Base-by-base conservation (phyloP, 2,888 invertebrate species). In the Trichacis sp. region DNA sequence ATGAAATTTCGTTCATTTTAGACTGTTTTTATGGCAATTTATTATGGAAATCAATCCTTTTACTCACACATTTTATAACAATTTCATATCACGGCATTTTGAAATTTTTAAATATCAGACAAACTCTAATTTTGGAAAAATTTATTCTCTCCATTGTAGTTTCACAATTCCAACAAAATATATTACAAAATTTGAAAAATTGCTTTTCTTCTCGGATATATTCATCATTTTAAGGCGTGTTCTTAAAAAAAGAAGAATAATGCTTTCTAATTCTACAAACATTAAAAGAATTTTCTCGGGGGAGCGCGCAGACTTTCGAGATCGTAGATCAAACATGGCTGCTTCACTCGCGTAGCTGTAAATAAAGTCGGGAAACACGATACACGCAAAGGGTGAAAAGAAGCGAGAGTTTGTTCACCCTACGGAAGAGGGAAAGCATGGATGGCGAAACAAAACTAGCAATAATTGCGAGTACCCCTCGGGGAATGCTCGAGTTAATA, bases 371-470 rank as follows among this genome's bases (percentile, higher is more conserved):
- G 17, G 55, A 59, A 64, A 59, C 33, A 20, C 51, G 50, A 59
- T 55, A 54, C 46, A 60, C 56, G 55, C 61, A 60, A 62, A 61
- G 61, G 71, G 63, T 68, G 65, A 65, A 73, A 69, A 70, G 70
- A 70, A 65, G 61, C 66, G 58, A 60, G 59, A 69, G 64, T 68
- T 67, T 70, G 53, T 60, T 72, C 71, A 58, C 68, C 70, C 74
- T 54, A 64, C 51, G 51, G 52, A 38, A 55, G 68, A 64, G 51
- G 62, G 63, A 64, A 66, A 68, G 54, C 29, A 24, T 40, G 59
- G 52, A 58, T 61, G 58, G 59, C 47, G 73, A 80, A 78, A 80
- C 79, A 80, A 80, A 79, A 76, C 75, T 71, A 74, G 71, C 72
- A 75, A 78, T 81, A 80, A 80, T 79, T 79, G 76, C 74, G 75